phyloP scores from a whole-genome alignment of 2,113 vertebrate genomes.

The Micronycteris hirsuta region DNA sequence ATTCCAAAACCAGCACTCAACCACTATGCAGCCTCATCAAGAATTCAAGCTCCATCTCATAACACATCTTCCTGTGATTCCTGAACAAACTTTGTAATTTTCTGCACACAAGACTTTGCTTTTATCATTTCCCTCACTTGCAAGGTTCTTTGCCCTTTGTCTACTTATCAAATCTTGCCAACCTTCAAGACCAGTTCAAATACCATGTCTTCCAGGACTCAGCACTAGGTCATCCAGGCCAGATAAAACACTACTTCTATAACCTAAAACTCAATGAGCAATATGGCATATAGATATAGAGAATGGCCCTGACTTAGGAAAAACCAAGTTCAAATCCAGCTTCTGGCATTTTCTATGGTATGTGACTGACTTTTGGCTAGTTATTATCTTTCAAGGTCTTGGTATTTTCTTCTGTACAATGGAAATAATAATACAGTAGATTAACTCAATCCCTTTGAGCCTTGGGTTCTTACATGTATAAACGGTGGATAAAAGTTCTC shows the following conservation, averaged over 20 bases:
- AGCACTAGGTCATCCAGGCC: neutral
- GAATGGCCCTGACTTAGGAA: neutral
- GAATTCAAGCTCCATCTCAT: neutral
- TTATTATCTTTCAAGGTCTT: neutral
- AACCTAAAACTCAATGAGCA: neutral
- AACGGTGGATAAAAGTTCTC: neutral
- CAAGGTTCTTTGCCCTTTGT: neutral
- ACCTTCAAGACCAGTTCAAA: neutral
- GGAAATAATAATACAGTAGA: neutral
- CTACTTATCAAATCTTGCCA: neutral
- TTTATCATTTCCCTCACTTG: neutral
- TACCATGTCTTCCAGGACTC: neutral
- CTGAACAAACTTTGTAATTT: neutral
- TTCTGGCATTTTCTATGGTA: neutral
- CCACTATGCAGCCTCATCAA: rapidly evolving
- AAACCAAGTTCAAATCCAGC: neutral
- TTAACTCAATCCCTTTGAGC: neutral
- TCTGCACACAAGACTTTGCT: neutral
- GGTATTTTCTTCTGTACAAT: neutral
- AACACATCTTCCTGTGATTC: neutral
- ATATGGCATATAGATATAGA: rapidly evolving
- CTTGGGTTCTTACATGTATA: neutral
- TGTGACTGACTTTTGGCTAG: neutral
- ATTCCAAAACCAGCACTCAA: neutral
- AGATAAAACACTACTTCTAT: neutral